Conservation (phyloP, 92 coral and sea anemone genomes). For the Blastomussa wellsi region DNA sequence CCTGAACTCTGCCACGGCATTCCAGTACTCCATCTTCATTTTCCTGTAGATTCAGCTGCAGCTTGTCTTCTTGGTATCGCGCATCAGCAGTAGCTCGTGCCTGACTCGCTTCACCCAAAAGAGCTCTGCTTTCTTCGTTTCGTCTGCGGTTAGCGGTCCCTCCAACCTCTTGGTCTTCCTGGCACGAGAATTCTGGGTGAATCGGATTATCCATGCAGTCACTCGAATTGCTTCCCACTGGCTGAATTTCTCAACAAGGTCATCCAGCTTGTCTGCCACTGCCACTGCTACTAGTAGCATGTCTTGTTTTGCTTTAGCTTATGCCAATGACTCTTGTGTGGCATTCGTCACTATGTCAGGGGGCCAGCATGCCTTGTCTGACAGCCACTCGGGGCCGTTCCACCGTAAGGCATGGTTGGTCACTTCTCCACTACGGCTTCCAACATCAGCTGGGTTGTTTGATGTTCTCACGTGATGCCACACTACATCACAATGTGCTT, state of each 20-base stretch:
- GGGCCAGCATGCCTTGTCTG: conserved; percentile 19
- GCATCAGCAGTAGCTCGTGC: neutral
- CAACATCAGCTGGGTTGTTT: conserved; percentile 8
- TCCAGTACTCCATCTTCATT: too few relatives aligned
- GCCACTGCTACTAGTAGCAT: conserved; percentile 6
- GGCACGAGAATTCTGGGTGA: conserved; percentile 11
- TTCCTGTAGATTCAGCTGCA: conserved; percentile 13
- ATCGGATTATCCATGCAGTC: conserved; percentile 21
- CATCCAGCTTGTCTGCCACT: conserved; percentile 23
- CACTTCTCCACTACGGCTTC: neutral
- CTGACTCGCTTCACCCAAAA: conserved; percentile 26
- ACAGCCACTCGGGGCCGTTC: neutral
- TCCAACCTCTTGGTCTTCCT: conserved; percentile 12
- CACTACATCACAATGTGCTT: conserved; percentile 10
- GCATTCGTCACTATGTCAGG: conserved; percentile 9
- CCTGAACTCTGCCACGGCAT: conserved; percentile 11
- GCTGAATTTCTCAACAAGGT: conserved; percentile 18
- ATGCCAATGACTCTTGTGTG: neutral
- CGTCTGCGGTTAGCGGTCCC: conserved; percentile 11
- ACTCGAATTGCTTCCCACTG: conserved; percentile 27
- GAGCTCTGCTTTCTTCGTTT: conserved; percentile 12
- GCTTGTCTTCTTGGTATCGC: neutral
- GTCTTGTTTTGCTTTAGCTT: neutral
- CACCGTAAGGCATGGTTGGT: neutral
- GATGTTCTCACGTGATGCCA: conserved; percentile 15